Evolutionary conservation across 2,797 vertebrate genomes (phyloP), one percentile per base, ranked within the genome.

Genomic region (Amniataba percoides): DNA sequence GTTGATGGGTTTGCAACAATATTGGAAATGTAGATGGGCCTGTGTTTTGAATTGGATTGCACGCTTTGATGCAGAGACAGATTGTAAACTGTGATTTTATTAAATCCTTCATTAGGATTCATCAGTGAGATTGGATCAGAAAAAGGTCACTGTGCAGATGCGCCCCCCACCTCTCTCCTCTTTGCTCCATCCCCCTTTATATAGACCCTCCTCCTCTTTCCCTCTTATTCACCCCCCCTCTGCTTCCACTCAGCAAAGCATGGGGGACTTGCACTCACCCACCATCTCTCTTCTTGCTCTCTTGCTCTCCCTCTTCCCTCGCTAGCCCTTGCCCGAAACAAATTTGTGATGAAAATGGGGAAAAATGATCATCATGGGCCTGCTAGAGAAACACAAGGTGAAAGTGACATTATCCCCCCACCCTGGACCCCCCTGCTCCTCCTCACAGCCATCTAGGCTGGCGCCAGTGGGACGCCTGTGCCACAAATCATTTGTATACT

Each of bases 101-200:
- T 95, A 96, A 96, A 95, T 95, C 95, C 95, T 96, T 96, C 95
- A 96, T 96, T 96, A 96, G 95, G 94, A 96, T 95, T 96, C 95
- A 96, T 96, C 95, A 96, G 95, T 87, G 88, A 95, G 95, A 95
- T 95, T 95, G 94, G 95, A 95, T 95, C 95, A 96, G 95, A 95
- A 93, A 96, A 97, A 97, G 96, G 96, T 96, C 96, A 97, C 93
- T 84, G 94, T 96, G 95, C 94, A 96, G 95, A 97, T 95, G 92
- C 92, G 89, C 94, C 95, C 86, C 76, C 74, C 78, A 61, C 77
- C 73, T 62, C 81, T 46, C 81, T 80, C 74, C 68, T 78, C 82
- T 79, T 76, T 57, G 60, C 86, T 80, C 88, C 77, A 71, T 60
- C 87, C 78, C 60, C 82, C 80, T 55, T 77, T 64, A 70, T 64